Percentiles rank a stretch among this genome's conserved stretches.
phyloP scores from a whole-genome alignment of 2,888 invertebrate species.

The Platycnemis pennipes region DNA sequence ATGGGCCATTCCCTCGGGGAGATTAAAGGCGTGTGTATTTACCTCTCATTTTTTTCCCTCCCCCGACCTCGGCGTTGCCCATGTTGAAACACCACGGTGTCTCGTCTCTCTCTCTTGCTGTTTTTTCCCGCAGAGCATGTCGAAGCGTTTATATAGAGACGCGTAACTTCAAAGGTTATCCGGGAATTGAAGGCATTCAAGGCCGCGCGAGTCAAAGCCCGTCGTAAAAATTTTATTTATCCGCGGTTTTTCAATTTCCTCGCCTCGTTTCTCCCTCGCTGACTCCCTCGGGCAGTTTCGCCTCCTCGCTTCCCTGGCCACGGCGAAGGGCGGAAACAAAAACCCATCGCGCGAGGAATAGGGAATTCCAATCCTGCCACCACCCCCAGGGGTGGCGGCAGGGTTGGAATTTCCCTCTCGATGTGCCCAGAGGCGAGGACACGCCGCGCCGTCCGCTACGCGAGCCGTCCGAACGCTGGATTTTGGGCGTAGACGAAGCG shows the following conservation, averaged over 20 bases:
- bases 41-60: background rate
- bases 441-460: no score
- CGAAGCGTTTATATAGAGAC: conserved; percentile 17
- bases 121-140: background rate
- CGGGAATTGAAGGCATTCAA: conserved; percentile 36
- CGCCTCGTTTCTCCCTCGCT: background rate
- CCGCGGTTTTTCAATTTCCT: conserved; percentile 50
- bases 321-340: background rate
- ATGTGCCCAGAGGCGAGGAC: no score
- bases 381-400: no score
- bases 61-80: background rate
- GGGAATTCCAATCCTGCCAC: background rate
- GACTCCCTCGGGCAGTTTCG: background rate
- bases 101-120: background rate
- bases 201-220: conserved; percentile 41
- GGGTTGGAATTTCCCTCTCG: no score
- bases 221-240: conserved; percentile 66
- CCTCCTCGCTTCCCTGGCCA: background rate
- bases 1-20: background rate
- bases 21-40: background rate
- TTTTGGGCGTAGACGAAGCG: no score
- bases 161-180: conserved; percentile 17
- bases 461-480: no score
- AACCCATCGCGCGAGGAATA: background rate
- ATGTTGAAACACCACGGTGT: background rate